Base-by-base conservation (phyloP, 2,888 invertebrate species). In the Eupithecia subfuscata region DNA sequence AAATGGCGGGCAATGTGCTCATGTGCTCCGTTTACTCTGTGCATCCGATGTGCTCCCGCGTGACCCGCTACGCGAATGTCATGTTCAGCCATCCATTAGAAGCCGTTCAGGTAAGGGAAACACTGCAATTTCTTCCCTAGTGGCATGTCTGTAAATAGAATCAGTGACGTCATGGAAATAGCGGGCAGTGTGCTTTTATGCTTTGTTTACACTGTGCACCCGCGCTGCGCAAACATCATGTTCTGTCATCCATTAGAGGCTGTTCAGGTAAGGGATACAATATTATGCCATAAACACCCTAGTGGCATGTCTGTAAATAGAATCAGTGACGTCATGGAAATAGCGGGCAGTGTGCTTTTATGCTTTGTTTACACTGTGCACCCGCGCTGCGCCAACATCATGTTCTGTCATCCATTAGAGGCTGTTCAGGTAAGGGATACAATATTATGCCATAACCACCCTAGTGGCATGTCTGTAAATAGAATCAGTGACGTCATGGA, bases 191-290 rank as follows among this genome's bases (percentile, higher is more conserved):
- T 94, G 0, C 65, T 5, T 37, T 37, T 86, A n/a, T 92, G 91
- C 64, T 80, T 85, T 0, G 84, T 91, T 0, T 76, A 85, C 3
- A 43, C 74, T 34, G 30, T 64, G n/a, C n/a, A n/a, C n/a, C n/a
- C n/a, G n/a, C 84, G 82, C 75, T 89, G 85, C 48, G 93, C 92
- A 0, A 90, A 87, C 30, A 88, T 90, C 3, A 89, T 90, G 90
- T 94, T 90, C 78, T 89, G 87, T 48, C 94, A 94, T 79, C 92
- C 93, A 0, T 81, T 94, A 37, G 94, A 94, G 84, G 93, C 93
- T 1, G 89, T 93, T 9, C 93, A 94, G 91, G 93, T 93, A 18
- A 18, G 63, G 14, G 3, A 43, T 14, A 12, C 43, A 14, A 12
- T 43, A 11, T 3, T 2, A 12, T 40, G 1, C 11, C 40, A 11